These are phyloP conservation scores for Hippocampus barbouri DNA, from an alignment of 2,113 vertebrate species.

Conservation along the genomic window DNA sequence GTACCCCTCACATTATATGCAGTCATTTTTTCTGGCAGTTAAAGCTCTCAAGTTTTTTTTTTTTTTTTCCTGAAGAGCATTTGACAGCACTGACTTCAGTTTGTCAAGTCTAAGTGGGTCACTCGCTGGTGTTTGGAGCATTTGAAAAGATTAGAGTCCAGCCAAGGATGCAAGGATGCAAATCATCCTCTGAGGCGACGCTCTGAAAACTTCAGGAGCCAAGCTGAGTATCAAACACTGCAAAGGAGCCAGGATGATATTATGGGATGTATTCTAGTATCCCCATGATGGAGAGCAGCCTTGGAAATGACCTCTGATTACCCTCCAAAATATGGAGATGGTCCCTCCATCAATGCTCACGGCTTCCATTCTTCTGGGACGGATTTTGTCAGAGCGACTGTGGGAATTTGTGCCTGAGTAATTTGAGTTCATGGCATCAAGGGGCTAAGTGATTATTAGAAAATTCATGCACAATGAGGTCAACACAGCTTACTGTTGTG, in stretches of 20 bases:
- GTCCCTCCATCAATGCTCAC: background rate
- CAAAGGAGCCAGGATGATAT: conserved; percentile 7
- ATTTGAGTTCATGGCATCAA: background rate
- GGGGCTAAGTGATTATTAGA: background rate
- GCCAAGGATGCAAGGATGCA: conserved; percentile 1
- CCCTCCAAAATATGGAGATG: background rate
- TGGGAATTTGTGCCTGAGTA: background rate
- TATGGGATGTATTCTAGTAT: conserved; percentile 13
- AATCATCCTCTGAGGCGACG: conserved; percentile 12
- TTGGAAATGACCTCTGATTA: background rate
- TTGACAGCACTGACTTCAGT: background rate
- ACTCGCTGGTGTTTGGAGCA: conserved; percentile 1
- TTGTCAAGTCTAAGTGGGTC: conserved; percentile 11
- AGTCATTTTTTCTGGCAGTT: background rate
- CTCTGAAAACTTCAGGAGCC: conserved; percentile 10
- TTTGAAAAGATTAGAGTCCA: conserved; percentile 10
- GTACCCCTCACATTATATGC: background rate
- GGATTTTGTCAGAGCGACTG: background rate
- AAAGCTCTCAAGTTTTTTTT: background rate
- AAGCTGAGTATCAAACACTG: conserved; percentile 38
- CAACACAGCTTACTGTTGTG: background rate
- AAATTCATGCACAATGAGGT: background rate
- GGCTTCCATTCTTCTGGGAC: background rate
- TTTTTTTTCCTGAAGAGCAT: background rate
- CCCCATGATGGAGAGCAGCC: background rate